Conservation (phyloP, 2,797 vertebrate species). For the Dryobates pubescens region DNA sequence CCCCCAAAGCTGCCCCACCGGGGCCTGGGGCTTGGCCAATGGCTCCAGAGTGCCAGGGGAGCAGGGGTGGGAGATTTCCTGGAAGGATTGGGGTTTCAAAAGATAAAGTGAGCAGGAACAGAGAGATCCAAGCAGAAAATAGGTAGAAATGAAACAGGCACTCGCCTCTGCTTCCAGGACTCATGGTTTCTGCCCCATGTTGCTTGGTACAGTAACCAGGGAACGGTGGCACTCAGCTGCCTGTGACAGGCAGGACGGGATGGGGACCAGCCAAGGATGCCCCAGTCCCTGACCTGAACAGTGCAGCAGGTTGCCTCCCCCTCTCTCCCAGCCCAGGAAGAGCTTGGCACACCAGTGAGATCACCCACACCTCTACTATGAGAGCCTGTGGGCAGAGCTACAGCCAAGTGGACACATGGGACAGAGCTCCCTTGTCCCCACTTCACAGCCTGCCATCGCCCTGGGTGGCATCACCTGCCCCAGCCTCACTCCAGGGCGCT, state of each 20-base stretch:
- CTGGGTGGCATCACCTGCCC: not conserved
- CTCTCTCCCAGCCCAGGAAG: not conserved
- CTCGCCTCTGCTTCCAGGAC: not conserved
- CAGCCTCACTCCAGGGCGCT: not conserved
- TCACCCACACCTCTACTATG: accelerated
- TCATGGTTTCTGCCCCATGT: accelerated
- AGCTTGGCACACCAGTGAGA: not conserved
- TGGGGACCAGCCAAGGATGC: not conserved
- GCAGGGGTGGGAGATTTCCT: not conserved
- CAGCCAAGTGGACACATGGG: accelerated
- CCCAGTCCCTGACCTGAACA: not conserved
- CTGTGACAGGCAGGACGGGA: not conserved
- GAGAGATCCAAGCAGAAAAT: not conserved
- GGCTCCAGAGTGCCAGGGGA: not conserved
- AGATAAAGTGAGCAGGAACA: not conserved
- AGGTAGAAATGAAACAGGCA: not conserved
- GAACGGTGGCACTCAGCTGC: not conserved
- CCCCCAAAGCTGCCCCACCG: accelerated
- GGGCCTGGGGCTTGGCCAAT: not conserved
- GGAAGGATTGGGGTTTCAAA: not conserved
- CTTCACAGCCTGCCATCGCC: not conserved
- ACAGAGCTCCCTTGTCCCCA: not conserved
- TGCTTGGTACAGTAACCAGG: not conserved
- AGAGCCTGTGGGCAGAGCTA: not conserved
- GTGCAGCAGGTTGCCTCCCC: accelerated